A percentile compares a stretch with the other conserved stretches of the same genome.
These are phyloP conservation scores for Trichomalopsis sarcophagae DNA, from an alignment of 1,140 invertebrate genomes.

Conservation along the genomic window DNA sequence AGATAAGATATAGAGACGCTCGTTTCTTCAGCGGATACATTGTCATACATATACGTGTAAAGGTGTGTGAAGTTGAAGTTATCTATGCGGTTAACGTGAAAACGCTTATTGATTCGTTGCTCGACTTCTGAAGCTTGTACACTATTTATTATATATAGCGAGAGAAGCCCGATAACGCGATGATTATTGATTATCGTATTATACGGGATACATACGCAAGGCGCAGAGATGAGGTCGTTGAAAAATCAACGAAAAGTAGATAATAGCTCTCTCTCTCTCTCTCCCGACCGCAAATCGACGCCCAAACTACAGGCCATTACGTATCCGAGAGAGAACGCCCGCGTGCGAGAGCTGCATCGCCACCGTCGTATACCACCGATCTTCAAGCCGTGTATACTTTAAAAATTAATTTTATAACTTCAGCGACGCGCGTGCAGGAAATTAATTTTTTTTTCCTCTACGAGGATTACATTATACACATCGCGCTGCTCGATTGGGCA, in stretches of 20 bases:
- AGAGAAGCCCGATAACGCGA: neutral
- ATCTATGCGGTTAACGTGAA: no score
- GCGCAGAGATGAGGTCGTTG: neutral
- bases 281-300: neutral
- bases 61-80: no score
- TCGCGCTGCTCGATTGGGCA: neutral
- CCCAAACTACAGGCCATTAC: neutral
- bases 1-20: no score
- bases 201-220: no score
- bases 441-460: neutral
- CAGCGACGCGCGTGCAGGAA: neutral
- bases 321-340: neutral
- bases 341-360: no score
- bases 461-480: neutral
- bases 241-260: neutral
- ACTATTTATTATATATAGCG: no score
- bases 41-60: no score
- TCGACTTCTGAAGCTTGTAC: no score
- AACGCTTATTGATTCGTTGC: no score
- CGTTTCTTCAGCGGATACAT: no score
- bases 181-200: neutral
- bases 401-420: neutral
- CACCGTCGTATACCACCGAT: no score
- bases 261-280: neutral
- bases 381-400: neutral